Evolutionary conservation across 2,113 vertebrate genomes (phyloP).

Genomic region (Leucoraja erinaceus): DNA sequence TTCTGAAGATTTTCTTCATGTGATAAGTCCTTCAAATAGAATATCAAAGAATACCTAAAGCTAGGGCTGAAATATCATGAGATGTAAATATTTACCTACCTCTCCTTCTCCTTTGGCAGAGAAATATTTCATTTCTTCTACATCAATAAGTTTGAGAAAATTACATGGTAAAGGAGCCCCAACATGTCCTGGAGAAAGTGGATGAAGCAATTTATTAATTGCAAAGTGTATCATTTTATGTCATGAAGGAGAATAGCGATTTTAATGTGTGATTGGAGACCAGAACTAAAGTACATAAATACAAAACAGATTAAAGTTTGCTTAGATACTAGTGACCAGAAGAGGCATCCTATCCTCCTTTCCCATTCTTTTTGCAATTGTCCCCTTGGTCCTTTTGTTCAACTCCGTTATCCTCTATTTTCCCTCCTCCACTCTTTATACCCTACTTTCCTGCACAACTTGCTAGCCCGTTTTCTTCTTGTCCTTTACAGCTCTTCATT

Average conservation of each 20-base stretch:
- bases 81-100: constrained; percentile 54
- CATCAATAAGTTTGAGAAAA: constrained; percentile 85
- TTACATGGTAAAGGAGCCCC: constrained; percentile 93
- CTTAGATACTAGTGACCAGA: neutral
- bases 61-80: neutral
- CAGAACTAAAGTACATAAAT: neutral
- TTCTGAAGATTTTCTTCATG: neutral
- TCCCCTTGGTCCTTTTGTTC: neutral
- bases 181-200: constrained; percentile 73
- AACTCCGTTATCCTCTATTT: neutral
- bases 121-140: constrained; percentile 94
- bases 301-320: neutral
- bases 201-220: neutral
- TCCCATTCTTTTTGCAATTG: neutral
- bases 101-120: constrained; percentile 88
- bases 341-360: no score
- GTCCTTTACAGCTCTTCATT: no score
- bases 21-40: neutral
- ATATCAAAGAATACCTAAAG: neutral
- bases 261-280: neutral
- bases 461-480: no score
- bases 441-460: neutral
- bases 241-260: neutral
- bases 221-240: no score
- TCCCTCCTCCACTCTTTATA: neutral